Evolutionary conservation across 2,888 invertebrate species (phyloP).

Genomic region (Drosophila imparisetae): DNA sequence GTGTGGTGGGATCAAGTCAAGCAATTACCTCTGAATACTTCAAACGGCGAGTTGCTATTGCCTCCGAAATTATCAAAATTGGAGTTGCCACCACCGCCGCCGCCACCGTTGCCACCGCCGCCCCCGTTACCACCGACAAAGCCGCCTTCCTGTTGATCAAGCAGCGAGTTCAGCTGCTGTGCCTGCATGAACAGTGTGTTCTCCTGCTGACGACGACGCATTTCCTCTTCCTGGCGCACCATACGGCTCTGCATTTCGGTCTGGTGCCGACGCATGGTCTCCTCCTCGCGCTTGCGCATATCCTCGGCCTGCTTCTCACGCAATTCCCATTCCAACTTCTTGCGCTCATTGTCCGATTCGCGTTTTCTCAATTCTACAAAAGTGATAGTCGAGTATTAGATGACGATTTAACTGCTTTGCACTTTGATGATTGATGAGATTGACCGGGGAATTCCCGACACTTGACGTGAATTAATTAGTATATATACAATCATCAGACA

Average conservation of each 20-base stretch:
- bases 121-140: slow-evolving; percentile 53
- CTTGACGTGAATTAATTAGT: neutral
- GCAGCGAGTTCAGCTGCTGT: slow-evolving; percentile 87
- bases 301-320: slow-evolving; percentile 93
- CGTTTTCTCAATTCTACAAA: slow-evolving; percentile 90
- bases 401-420: neutral
- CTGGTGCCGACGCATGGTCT: slow-evolving; percentile 88
- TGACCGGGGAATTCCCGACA: neutral
- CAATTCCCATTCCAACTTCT: slow-evolving; percentile 93
- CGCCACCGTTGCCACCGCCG: slow-evolving; percentile 53
- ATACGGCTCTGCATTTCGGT: slow-evolving; percentile 92
- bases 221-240: slow-evolving; percentile 92
- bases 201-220: slow-evolving; percentile 93
- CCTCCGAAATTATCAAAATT: slow-evolving; percentile 74
- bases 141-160: slow-evolving; percentile 88
- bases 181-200: slow-evolving; percentile 94
- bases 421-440: slow-evolving; percentile 1
- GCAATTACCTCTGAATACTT: slow-evolving; percentile 79
- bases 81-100: slow-evolving; percentile 57
- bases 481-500: slow-evolving; percentile 5
- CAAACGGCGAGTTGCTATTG: slow-evolving; percentile 80
- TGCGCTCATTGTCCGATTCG: slow-evolving; percentile 94
- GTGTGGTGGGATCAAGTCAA: neutral
- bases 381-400: slow-evolving; percentile 27
- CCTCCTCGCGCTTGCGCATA: slow-evolving; percentile 89